phyloP scores from a whole-genome alignment of 1,140 invertebrate genomes.

The Zeugodacus cucurbitae region DNA sequence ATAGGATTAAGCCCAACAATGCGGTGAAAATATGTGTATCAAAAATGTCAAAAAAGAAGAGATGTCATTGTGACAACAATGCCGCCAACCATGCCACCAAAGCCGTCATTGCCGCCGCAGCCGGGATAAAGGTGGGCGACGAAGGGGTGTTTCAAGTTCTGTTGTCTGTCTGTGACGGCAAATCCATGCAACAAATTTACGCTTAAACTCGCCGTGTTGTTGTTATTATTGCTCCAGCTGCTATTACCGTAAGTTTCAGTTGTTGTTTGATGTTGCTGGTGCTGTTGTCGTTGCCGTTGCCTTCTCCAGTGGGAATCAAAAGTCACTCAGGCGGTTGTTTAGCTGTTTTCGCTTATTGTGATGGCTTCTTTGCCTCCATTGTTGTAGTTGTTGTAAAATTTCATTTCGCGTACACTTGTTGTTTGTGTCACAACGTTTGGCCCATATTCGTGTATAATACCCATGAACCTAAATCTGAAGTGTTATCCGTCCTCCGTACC shows the following conservation, averaged over 20 bases:
- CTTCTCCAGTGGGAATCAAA: not conserved
- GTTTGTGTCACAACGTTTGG: not conserved
- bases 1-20: slow-evolving; percentile 7
- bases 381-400: not conserved
- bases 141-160: not conserved
- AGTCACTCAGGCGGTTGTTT: slow-evolving; percentile 9
- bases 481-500: not conserved
- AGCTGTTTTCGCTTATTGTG: slow-evolving; percentile 24
- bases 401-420: not conserved
- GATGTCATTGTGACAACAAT: not conserved
- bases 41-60: slow-evolving; percentile 2
- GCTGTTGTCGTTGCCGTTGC: not conserved
- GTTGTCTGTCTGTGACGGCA: not conserved
- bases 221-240: not conserved
- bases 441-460: slow-evolving; percentile 10
- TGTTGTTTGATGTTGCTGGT: not conserved
- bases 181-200: not conserved
- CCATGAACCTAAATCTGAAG: not conserved
- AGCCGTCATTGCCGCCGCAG: not conserved
- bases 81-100: not conserved
- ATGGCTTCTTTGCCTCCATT: not conserved
- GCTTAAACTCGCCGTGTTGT: not conserved
- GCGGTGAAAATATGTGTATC: not conserved
- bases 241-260: not conserved
- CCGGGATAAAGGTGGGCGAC: not conserved